Conservation (phyloP, 30 jellyfish, hydroid and myxozoan species). For the Hydractinia echinata region DNA sequence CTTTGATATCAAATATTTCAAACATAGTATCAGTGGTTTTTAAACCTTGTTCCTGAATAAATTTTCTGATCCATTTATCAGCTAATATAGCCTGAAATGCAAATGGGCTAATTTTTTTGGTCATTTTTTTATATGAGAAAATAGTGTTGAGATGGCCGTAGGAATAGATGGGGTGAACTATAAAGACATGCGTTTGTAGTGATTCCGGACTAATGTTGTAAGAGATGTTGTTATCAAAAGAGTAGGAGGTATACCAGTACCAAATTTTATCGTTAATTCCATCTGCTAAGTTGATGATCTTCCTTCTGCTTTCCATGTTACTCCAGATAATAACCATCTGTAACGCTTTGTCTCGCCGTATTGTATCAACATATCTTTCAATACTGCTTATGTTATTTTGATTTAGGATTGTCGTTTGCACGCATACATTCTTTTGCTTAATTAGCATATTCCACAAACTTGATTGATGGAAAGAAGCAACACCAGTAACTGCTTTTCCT, state of each 20-base stretch:
- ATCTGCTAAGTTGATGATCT: background rate
- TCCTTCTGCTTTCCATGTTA: background rate
- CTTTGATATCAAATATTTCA: background rate
- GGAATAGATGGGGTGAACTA: background rate
- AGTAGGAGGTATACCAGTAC: constrained; percentile 8
- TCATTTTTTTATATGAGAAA: background rate
- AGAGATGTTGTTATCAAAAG: background rate
- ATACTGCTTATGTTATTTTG: background rate
- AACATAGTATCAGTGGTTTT: background rate
- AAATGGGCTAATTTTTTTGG: background rate
- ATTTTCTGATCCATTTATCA: background rate
- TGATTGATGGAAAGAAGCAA: background rate
- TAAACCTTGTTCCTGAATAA: background rate
- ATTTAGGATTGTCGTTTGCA: background rate
- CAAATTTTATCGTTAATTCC: constrained; percentile 1
- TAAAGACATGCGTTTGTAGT: constrained; percentile 7
- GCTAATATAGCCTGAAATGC: background rate
- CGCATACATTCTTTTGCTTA: background rate
- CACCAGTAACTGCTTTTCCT: background rate
- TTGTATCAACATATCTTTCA: background rate
- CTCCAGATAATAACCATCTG: constrained; percentile 7
- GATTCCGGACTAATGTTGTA: background rate
- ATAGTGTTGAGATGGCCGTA: background rate
- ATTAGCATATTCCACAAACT: background rate
- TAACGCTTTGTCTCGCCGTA: background rate